These are phyloP conservation scores for Thinocorus orbignyianus DNA, from an alignment of 2,113 vertebrate genomes.

Conservation along the genomic window DNA sequence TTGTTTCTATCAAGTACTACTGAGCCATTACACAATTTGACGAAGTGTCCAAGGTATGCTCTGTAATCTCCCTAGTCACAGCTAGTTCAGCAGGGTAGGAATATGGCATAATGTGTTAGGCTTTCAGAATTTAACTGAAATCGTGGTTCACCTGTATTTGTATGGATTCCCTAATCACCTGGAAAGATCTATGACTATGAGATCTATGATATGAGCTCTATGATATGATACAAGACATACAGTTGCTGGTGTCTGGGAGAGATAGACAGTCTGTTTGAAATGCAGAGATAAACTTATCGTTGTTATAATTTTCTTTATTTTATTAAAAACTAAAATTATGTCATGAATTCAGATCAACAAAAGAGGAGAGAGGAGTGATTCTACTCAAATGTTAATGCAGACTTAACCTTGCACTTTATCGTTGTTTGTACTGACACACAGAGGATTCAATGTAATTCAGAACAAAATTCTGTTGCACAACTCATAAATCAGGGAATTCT, in stretches of 20 bases:
- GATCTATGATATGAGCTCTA: not conserved
- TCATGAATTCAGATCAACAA: not conserved
- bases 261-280: not conserved
- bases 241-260: not conserved
- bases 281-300: not conserved
- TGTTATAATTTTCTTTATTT: not conserved
- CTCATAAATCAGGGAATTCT: not conserved
- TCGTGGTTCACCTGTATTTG: not conserved
- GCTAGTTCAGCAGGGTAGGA: not conserved
- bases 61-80: not conserved
- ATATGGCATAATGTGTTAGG: not conserved
- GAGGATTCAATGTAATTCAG: not conserved
- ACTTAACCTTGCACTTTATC: not conserved
- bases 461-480: not conserved
- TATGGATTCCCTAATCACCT: not conserved
- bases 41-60: not conserved
- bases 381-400: not conserved
- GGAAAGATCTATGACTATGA: not conserved
- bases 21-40: not conserved
- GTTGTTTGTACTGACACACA: not conserved
- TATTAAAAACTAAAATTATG: not conserved
- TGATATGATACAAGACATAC: not conserved
- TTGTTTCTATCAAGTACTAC: not conserved
- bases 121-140: not conserved
- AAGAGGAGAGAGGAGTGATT: not conserved